Base-by-base conservation (phyloP, 2,113 vertebrate species). In the Misgurnus mizolepis region DNA sequence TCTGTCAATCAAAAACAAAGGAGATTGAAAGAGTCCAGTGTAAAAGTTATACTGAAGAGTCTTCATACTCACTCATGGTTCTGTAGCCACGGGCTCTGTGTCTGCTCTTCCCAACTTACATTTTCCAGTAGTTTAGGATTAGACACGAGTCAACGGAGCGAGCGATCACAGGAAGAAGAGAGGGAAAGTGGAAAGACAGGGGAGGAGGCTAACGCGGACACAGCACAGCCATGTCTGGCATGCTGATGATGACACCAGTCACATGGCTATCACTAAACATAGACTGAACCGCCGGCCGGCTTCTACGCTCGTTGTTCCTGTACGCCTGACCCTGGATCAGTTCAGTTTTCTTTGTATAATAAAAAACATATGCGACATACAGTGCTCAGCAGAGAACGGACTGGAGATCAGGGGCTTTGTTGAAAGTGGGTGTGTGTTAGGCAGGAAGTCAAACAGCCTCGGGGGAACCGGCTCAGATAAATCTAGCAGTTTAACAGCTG, bases 41-140 rank as follows among this genome's bases (percentile, higher is more conserved):
- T 40, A 10, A 73, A 73, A 80, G 50, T n/a, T 65, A 12, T 68
- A 12, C 12, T 70, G 64, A 15, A 49, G 27, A 76, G 49, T 58
- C 41, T 41, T 14, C 64, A 81, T 85, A 88, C 89, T 90, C 89
- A 93, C 84, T 91, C 91, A 89, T 94, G 87, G 87, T 93, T 88
- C 86, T 88, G 83, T 67, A 82, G 88, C 85, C 87, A 76, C 69
- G 84, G 85, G 82, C 87, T 69, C 82, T 80, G 78, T 79, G 43
- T 78, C 78, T 14, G 78, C 67, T 81, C 76, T 82, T 85, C 85
- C 83, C 84, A 86, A 78, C 76, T 86, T 88, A 90, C 90, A 86
- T 88, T 85, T 89, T 91, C 89, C 81, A 85, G 87, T 79, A 55
- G 71, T 83, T 86, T 55, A 41, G 80, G 67, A 76, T 22, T 89